Percentiles rank a stretch among this genome's conserved stretches.
Conservation (phyloP, 64 coral and sea anemone species). For the Actinia equina region DNA sequence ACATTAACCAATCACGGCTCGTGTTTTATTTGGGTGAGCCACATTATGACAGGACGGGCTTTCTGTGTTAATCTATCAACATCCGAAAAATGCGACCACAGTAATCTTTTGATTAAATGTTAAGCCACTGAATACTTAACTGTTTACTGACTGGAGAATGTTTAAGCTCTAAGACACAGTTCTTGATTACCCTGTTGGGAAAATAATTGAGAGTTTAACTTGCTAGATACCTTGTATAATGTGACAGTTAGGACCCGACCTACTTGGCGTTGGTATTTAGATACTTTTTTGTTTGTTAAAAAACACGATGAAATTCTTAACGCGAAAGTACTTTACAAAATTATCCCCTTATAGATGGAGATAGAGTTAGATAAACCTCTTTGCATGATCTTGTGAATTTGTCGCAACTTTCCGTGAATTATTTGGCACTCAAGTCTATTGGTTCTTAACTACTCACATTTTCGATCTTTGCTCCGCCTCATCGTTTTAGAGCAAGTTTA, state of each 20-base stretch:
- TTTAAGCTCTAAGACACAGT: constrained; percentile 19
- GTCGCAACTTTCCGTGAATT: neutral
- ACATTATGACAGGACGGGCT: neutral
- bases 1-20: neutral
- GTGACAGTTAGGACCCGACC: neutral
- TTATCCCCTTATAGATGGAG: neutral
- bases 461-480: neutral
- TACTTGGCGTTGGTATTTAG: neutral
- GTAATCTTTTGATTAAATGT: constrained; percentile 76
- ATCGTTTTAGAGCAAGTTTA: neutral
- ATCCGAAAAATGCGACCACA: constrained; percentile 67
- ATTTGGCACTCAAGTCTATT: no score
- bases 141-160: constrained; percentile 22
- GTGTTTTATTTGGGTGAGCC: neutral
- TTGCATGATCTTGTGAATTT: constrained; percentile 12
- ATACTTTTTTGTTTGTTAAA: neutral
- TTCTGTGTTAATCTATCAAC: constrained; percentile 31
- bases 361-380: constrained; percentile 3
- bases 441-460: constrained; percentile 11
- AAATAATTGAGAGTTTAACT: neutral
- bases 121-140: constrained; percentile 60
- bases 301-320: neutral
- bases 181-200: neutral
- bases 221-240: neutral
- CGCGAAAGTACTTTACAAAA: neutral